Base-by-base conservation (phyloP, 2,888 invertebrate genomes). In the Liopterus haemorrhoidalis region DNA sequence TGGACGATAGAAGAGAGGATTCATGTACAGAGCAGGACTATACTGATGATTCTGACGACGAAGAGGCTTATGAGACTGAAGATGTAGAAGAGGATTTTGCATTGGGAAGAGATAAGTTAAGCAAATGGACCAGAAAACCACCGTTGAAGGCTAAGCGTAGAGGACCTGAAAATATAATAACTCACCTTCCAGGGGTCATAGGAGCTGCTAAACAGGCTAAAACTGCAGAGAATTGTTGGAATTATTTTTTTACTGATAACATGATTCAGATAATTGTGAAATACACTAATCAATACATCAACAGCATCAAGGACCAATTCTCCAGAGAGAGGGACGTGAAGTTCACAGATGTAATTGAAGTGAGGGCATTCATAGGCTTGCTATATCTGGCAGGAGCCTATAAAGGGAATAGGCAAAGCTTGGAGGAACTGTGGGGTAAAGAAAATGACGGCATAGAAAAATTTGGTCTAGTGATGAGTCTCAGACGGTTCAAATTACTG, bases 361-460 rank as follows among this genome's bases (percentile, higher is more conserved):
- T 57, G 28, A 54, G 51, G 41, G 57, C 53, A 32, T 54, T 58
- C 30, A 55, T 58, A 50, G 54, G 56, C 14, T 41, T 55, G 31
- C 43, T 59, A 27, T 57, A 58, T 46, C 46, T 57, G 35, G 50
- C 54, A 40, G 58, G 56, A 45, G 49, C 50, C 11, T 50, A 51
- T 15, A 49, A 50, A 56, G 16, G 46, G 11, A 49, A 49, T 47
- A 19, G 49, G 27, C 43, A 43, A 24, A 45, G 24, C 33, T 47
- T 52, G 19, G 48, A 52, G 25, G 50, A 53, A 35, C 44, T 54
- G 28, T 54, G 52, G 54, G 49, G 48, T 15, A 44, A 20, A 28
- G 45, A 54, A 27, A 48, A 53, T 18, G 40, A 43, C 30, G 50
- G 53, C 14, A 31, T 53, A 21, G 52, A 57, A 45, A 49, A 39